A percentile compares a stretch with the other conserved stretches of the same genome.
Conservation (phyloP, 2,888 invertebrate genomes). For the Metopia argyrocephala region DNA sequence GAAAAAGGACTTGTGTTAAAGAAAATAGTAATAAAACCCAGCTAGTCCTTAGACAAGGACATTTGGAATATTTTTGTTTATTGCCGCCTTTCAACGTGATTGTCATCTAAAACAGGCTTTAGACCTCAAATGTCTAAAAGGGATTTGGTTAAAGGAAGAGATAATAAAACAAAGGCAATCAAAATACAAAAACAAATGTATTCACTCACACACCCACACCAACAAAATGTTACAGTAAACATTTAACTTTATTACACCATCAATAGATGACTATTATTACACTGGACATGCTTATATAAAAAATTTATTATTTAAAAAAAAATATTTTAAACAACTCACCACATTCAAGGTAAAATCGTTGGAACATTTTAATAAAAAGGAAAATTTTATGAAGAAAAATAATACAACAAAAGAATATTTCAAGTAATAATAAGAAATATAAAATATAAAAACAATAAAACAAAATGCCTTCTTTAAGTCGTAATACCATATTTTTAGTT, state of each 20-base stretch:
- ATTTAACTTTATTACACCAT: constrained; percentile 27
- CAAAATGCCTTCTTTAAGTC: constrained; percentile 45
- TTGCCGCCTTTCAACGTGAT: constrained; percentile 44
- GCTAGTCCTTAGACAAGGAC: constrained; percentile 18
- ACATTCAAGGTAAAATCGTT: constrained; percentile 13
- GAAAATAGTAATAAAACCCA: not conserved
- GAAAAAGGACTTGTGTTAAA: not conserved
- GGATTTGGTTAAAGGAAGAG: constrained; percentile 35
- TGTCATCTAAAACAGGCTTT: constrained; percentile 30
- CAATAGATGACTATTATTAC: constrained; percentile 41
- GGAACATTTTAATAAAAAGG: too few species aligned
- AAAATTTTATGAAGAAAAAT: too few species aligned
- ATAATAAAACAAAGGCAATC: not conserved
- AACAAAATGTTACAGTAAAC: too few species aligned
- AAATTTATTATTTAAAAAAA: constrained; percentile 6
- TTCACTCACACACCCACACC: not conserved
- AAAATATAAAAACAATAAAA: not conserved
- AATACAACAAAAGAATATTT: not conserved
- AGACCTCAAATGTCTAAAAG: constrained; percentile 18
- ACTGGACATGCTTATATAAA: not conserved
- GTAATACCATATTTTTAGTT: constrained; percentile 25
- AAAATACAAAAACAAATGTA: constrained; percentile 1
- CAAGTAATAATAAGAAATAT: constrained; percentile 7
- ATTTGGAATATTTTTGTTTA: constrained; percentile 29
- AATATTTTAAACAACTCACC: not conserved